Conservation (phyloP, 1,140 invertebrate species). For the Alviniconcha marisindica region DNA sequence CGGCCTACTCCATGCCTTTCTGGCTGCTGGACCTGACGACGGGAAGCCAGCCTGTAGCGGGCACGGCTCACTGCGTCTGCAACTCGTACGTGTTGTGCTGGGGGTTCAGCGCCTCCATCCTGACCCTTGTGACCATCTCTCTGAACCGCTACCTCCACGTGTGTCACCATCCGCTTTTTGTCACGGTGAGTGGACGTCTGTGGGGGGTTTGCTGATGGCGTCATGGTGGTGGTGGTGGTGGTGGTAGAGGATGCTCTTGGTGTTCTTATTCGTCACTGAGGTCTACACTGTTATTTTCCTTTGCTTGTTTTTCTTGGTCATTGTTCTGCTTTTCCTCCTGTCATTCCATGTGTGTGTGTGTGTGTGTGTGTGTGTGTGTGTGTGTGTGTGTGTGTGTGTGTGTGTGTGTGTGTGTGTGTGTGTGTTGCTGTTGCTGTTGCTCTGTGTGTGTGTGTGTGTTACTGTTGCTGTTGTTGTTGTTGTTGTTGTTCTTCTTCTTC, state of each 20-base stretch:
- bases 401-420: neutral
- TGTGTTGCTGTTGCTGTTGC: too few species aligned
- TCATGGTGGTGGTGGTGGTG: neutral
- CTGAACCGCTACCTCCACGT: constrained; percentile 50
- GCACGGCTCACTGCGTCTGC: constrained; percentile 30
- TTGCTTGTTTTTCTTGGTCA: neutral
- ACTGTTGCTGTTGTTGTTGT: too few species aligned
- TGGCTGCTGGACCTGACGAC: constrained; percentile 36
- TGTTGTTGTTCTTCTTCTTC: too few species aligned
- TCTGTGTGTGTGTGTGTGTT: too few species aligned
- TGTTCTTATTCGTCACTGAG: neutral
- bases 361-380: neutral
- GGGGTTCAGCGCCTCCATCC: constrained; percentile 75
- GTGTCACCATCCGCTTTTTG: constrained; percentile 39
- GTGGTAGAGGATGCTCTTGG: neutral
- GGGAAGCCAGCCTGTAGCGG: constrained; percentile 32
- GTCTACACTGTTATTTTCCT: neutral
- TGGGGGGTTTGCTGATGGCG: neutral
- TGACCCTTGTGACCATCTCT: constrained; percentile 41
- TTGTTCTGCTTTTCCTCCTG: neutral
- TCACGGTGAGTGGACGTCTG: neutral
- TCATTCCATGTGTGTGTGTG: neutral
- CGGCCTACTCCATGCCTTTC: constrained; percentile 89
- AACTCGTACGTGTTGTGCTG: constrained; percentile 35
- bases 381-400: neutral